Conservation (phyloP, 1,140 invertebrate species). For the Limonius californicus region DNA sequence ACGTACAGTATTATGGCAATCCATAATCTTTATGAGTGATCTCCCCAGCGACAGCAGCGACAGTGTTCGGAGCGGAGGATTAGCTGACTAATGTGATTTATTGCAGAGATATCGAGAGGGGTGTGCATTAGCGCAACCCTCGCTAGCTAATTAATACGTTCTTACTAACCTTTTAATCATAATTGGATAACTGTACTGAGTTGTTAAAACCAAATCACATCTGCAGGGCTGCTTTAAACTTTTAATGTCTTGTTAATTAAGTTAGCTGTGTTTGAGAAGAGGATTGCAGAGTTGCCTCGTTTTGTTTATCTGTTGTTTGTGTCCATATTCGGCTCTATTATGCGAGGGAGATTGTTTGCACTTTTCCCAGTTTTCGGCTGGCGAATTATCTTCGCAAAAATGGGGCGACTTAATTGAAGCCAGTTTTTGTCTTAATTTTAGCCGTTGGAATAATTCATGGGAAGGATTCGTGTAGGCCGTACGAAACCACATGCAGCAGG, state of each 20-base stretch:
- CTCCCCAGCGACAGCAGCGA: slow-evolving; percentile 22
- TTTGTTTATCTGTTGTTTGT: slow-evolving; percentile 10
- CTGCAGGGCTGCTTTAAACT: slow-evolving; percentile 38
- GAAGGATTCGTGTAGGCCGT: no score
- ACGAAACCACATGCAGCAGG: no score
- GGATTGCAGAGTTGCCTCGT: neutral
- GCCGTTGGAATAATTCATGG: no score
- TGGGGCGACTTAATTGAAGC: no score
- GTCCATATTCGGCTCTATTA: neutral
- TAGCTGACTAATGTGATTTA: slow-evolving; percentile 45
- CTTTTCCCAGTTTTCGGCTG: no score
- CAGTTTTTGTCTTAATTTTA: no score
- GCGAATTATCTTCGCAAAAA: no score
- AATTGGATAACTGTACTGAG: slow-evolving; percentile 44
- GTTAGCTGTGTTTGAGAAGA: slow-evolving; percentile 30
- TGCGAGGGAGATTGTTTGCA: no score
- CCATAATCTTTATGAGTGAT: slow-evolving; percentile 17
- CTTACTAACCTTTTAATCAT: slow-evolving; percentile 46
- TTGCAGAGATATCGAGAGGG: slow-evolving; percentile 41
- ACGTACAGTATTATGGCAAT: neutral
- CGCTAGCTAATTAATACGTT: slow-evolving; percentile 44
- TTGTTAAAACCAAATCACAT: slow-evolving; percentile 38
- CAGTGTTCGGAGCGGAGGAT: slow-evolving; percentile 35
- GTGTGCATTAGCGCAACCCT: slow-evolving; percentile 37
- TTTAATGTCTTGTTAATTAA: slow-evolving; percentile 45